Conservation (phyloP, 2,888 invertebrate species). For the Phaedon cochleariae region DNA sequence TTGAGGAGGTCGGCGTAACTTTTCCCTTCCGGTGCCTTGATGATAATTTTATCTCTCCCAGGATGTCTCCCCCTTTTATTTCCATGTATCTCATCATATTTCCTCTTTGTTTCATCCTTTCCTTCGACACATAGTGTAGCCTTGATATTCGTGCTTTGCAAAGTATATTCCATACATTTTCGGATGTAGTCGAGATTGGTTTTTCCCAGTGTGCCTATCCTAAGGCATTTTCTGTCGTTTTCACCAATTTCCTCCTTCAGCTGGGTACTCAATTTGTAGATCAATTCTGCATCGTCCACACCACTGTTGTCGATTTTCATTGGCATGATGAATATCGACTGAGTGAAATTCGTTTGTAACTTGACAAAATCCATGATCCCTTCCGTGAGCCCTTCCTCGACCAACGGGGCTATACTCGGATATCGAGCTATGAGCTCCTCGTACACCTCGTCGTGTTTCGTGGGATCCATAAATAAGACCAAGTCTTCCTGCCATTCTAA, state of each 20-base stretch:
- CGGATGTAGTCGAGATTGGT: background rate
- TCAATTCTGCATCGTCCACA: background rate
- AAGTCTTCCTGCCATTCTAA: background rate
- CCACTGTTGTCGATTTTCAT: background rate
- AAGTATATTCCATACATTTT: background rate
- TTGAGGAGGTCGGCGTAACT: constrained; percentile 9
- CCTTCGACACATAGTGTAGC: background rate
- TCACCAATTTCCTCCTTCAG: background rate
- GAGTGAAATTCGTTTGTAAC: background rate
- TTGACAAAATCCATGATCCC: background rate
- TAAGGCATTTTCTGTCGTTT: background rate
- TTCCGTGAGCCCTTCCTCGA: constrained; percentile 6
- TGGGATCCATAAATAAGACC: background rate
- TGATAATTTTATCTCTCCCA: background rate
- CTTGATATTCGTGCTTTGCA: background rate
- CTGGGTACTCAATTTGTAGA: background rate
- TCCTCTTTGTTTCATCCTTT: background rate
- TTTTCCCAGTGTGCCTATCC: background rate
- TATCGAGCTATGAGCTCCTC: constrained; percentile 6
- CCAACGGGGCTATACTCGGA: background rate
- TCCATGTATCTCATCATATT: background rate
- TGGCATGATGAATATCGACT: background rate
- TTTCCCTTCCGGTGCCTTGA: background rate
- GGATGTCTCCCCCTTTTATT: background rate
- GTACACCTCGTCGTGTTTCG: background rate